phyloP scores from a whole-genome alignment of 2,797 vertebrate species.

The Gymnoscopelus microlampas region DNA sequence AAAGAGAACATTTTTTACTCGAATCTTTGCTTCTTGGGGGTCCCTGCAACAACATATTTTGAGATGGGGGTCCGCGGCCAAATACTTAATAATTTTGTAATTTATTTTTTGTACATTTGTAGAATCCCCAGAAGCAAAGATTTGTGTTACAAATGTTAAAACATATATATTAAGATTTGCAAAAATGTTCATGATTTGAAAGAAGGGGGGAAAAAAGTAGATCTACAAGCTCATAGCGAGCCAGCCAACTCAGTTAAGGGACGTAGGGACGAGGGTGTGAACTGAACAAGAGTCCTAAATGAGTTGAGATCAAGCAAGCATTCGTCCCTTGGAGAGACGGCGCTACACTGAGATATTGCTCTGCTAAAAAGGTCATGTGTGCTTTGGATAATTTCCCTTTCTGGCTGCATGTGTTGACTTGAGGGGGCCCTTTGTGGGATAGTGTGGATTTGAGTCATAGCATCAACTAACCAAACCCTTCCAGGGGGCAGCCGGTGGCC shows the following conservation, averaged over 20 bases:
- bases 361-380: constrained; percentile 42
- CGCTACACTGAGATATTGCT: constrained; percentile 24
- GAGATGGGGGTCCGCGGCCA: no score
- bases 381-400: constrained; percentile 21
- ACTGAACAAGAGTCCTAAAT: constrained; percentile 37
- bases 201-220: no score
- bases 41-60: no score
- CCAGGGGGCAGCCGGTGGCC: constrained; percentile 11
- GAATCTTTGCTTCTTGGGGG: no score
- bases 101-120: no score
- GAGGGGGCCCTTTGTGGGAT: constrained; percentile 28
- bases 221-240: no score
- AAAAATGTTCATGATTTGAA: no score
- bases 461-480: constrained; percentile 36
- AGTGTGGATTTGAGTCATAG: constrained; percentile 27
- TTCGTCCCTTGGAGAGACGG: constrained; percentile 30
- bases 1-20: no score
- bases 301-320: constrained; percentile 36
- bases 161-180: no score
- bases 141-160: no score
- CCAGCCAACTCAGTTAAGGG: constrained; percentile 30
- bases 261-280: constrained; percentile 27
- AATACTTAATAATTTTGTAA: no score
- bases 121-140: no score
- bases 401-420: constrained; percentile 30